Evolutionary conservation across 2,113 vertebrate genomes (phyloP).

Genomic region (Chamaetylas fuelleborni): DNA sequence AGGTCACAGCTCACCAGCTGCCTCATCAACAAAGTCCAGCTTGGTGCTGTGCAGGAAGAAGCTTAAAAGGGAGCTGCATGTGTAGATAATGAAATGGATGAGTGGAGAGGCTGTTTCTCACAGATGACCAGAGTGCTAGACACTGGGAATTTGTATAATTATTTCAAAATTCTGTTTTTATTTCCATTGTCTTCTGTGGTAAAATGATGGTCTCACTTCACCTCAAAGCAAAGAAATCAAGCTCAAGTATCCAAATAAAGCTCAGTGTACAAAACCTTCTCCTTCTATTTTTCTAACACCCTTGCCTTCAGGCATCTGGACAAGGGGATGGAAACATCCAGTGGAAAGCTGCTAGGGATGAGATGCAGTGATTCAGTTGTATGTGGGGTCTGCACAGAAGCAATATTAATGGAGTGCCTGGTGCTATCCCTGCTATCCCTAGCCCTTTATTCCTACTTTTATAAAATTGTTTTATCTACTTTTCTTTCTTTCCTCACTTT

Average conservation of each 20-base stretch:
- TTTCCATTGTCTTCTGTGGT: background rate
- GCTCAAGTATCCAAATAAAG: background rate
- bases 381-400: background rate
- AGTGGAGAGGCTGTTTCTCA: background rate
- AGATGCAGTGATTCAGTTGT: background rate
- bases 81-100: background rate
- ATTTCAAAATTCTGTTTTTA: background rate
- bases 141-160: background rate
- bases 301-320: background rate
- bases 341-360: background rate
- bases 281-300: background rate
- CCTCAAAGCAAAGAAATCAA: background rate
- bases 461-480: background rate
- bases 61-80: background rate
- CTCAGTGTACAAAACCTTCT: background rate
- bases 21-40: background rate
- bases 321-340: background rate
- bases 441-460: background rate
- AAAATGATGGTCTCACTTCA: background rate
- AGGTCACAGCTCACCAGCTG: background rate
- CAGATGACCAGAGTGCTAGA: background rate
- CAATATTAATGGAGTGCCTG: accelerated
- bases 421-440: background rate
- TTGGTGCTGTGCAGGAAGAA: background rate
- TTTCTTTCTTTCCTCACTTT: background rate